phyloP scores from a whole-genome alignment of 2,888 invertebrate species.

The Ferrisia virgata region DNA sequence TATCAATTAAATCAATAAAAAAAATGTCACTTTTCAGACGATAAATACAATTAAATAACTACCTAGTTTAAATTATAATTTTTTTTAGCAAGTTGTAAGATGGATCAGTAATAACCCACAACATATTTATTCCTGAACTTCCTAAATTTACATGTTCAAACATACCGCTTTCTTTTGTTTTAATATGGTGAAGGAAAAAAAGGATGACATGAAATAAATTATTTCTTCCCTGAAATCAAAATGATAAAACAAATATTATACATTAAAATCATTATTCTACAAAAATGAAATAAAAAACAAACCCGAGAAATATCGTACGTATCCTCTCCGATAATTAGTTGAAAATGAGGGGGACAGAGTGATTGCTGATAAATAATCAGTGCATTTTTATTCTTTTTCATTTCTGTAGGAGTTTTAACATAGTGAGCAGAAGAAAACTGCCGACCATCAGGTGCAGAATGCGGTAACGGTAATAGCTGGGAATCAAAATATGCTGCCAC shows the following conservation, averaged over 20 bases:
- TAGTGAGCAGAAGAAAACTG: constrained; percentile 61
- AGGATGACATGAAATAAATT: constrained; percentile 84
- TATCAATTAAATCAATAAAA: background rate
- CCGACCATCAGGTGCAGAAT: constrained; percentile 64
- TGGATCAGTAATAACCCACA: constrained; percentile 62
- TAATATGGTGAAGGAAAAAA: constrained; percentile 74
- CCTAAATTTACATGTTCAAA: constrained; percentile 75
- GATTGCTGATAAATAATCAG: constrained; percentile 64
- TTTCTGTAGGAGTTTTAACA: constrained; percentile 56
- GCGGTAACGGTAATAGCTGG: constrained; percentile 63
- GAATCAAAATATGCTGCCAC: constrained; percentile 83
- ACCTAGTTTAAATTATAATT: too few relatives aligned
- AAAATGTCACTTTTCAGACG: background rate
- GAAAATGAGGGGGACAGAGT: constrained; percentile 69
- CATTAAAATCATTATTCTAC: background rate
- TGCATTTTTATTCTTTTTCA: constrained; percentile 55
- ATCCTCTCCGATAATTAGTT: constrained; percentile 65
- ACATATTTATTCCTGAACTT: constrained; percentile 76
- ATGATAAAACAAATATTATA: constrained; percentile 46
- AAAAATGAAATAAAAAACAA: constrained; percentile 48
- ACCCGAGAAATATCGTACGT: constrained; percentile 67
- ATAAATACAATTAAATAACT: background rate
- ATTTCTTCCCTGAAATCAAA: constrained; percentile 69
- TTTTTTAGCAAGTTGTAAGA: background rate
- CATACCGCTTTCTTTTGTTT: constrained; percentile 69